These are phyloP conservation scores for Mohoua ochrocephala DNA, from an alignment of 2,113 vertebrate species.

Conservation along the genomic window DNA sequence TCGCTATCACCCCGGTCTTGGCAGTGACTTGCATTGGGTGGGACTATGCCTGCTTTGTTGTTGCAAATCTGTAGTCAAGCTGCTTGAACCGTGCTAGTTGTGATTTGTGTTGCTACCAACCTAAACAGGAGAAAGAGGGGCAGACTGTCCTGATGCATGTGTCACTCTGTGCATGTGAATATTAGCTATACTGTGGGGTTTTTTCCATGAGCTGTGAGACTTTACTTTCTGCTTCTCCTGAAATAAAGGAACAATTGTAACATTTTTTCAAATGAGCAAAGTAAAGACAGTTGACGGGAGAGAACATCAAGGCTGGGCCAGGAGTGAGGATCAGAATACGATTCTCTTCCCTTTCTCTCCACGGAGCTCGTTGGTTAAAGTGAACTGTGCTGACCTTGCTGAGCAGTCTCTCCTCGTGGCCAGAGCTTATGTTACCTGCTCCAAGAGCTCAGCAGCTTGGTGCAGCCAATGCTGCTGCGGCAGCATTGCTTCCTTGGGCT, in stretches of 20 bases:
- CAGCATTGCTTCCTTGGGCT: background rate
- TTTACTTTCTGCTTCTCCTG: background rate
- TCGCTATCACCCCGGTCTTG: background rate
- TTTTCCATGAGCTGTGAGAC: background rate
- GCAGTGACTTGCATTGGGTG: background rate
- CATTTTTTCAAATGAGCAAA: background rate
- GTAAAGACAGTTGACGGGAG: background rate
- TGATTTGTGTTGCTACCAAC: background rate
- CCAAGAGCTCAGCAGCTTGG: background rate
- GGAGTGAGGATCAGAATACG: background rate
- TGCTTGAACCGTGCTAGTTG: background rate
- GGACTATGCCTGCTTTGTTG: background rate
- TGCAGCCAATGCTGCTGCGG: accelerated
- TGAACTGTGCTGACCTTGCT: background rate
- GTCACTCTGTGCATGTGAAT: background rate
- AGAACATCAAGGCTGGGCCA: background rate
- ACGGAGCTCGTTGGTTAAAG: background rate
- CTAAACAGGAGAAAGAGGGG: background rate
- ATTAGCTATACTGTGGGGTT: background rate
- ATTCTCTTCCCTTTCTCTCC: background rate
- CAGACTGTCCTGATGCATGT: background rate
- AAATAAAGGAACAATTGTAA: background rate
- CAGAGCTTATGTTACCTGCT: background rate
- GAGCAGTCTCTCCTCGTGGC: background rate
- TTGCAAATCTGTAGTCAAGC: background rate